phyloP scores from a whole-genome alignment of 2,113 vertebrate species.

The Ibidorhyncha struthersii region DNA sequence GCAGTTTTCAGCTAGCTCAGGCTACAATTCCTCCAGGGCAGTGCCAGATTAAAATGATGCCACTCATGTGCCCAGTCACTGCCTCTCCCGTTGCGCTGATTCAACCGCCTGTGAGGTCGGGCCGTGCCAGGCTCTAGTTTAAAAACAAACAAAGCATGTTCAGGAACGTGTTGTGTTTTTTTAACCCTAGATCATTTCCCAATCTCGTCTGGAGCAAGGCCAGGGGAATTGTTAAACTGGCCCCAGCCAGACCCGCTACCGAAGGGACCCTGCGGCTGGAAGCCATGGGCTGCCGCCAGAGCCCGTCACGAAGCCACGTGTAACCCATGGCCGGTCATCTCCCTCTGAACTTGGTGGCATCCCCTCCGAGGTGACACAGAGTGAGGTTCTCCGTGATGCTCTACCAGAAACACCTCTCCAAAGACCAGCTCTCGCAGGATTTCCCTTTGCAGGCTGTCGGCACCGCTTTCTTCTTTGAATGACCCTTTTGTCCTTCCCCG shows the following conservation, averaged over 20 bases:
- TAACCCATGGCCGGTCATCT: rapidly evolving
- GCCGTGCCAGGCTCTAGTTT: not conserved
- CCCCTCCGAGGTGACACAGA: rapidly evolving
- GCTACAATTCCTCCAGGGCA: not conserved
- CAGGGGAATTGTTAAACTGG: constrained; percentile 16
- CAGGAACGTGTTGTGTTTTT: constrained; percentile 6
- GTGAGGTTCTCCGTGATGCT: rapidly evolving
- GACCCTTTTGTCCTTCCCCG: not conserved
- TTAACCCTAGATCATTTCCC: constrained; percentile 51
- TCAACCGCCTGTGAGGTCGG: not conserved
- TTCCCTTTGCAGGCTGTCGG: not conserved
- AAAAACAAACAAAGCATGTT: not conserved
- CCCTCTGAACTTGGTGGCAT: not conserved
- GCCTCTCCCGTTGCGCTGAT: not conserved
- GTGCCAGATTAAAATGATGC: not conserved
- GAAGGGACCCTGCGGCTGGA: not conserved
- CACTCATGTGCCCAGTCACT: not conserved
- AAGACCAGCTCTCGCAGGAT: not conserved
- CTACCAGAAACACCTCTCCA: not conserved
- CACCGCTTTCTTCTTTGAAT: not conserved
- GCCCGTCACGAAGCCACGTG: rapidly evolving
- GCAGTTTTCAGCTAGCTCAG: not conserved
- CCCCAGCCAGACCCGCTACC: not conserved
- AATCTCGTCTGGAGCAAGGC: constrained; percentile 14
- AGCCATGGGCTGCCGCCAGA: not conserved